Evolutionary conservation across 2,888 invertebrate species (phyloP).

Genomic region (Caenorhabditis japonica): DNA sequence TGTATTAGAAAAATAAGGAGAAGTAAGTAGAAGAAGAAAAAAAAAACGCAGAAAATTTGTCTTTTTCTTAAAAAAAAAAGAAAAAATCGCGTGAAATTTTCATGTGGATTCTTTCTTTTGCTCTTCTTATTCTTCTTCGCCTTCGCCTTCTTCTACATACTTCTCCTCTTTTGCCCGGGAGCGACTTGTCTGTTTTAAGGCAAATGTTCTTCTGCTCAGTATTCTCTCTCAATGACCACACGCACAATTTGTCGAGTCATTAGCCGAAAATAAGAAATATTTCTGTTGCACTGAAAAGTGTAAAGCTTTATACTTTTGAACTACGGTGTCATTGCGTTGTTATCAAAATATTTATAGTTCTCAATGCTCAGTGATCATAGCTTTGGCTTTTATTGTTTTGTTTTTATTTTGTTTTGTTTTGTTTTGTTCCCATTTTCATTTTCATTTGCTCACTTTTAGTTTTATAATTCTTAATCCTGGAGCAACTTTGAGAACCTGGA

Average conservation of each 20-base stretch:
- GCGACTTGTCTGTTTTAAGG: conserved; percentile 31
- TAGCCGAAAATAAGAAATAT: no score
- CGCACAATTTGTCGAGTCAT: conserved; percentile 13
- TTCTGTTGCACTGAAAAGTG: not conserved
- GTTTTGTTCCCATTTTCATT: conserved; percentile 10
- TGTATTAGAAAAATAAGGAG: no score
- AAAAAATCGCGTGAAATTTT: conserved; percentile 49
- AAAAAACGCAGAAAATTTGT: no score
- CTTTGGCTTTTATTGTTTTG: not conserved
- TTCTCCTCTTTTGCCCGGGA: conserved; percentile 15
- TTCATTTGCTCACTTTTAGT: not conserved
- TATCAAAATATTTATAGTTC: no score
- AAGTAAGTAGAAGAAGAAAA: no score
- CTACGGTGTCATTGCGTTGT: no score
- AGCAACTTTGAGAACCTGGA: no score
- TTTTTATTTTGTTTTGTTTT: not conserved
- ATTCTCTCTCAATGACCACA: conserved; percentile 19
- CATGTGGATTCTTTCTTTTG: conserved; percentile 35
- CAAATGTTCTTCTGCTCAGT: conserved; percentile 46
- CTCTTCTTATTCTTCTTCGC: conserved; percentile 1
- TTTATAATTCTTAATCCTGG: no score
- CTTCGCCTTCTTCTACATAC: not conserved
- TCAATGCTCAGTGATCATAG: not conserved
- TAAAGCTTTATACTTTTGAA: no score
- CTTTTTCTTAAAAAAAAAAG: no score